These are phyloP conservation scores for Chydorus sphaericus DNA, from an alignment of 2,888 invertebrate genomes.

Conservation along the genomic window DNA sequence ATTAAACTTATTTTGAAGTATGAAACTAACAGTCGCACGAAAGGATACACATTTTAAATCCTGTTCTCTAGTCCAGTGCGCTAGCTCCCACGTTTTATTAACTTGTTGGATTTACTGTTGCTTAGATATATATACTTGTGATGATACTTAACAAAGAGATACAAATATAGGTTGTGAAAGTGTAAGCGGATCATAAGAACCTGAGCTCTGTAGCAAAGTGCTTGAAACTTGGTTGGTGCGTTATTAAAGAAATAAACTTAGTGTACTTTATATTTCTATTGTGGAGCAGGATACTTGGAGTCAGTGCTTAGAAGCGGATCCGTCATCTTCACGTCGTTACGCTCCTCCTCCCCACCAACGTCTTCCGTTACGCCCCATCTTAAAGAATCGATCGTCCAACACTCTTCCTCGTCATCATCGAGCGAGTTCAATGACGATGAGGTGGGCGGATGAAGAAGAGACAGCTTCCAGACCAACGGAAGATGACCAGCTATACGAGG, in stretches of 20 bases:
- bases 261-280: neutral
- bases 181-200: too few relatives aligned
- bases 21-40: neutral
- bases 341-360: neutral
- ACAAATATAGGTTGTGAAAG: too few relatives aligned
- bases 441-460: neutral
- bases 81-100: too few relatives aligned
- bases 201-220: too few relatives aligned
- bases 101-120: too few relatives aligned
- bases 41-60: neutral
- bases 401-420: neutral
- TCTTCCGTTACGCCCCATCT: neutral
- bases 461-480: neutral
- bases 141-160: too few relatives aligned
- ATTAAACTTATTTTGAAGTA: too few relatives aligned
- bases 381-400: neutral
- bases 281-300: neutral
- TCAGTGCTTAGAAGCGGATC: neutral
- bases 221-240: too few relatives aligned
- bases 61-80: too few relatives aligned
- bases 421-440: neutral
- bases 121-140: too few relatives aligned
- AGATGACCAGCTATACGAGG: neutral
- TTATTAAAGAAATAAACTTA: neutral
- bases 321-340: neutral